Evolutionary conservation across 2,888 invertebrate species (phyloP).

Genomic region (Aleiodes testaceus): DNA sequence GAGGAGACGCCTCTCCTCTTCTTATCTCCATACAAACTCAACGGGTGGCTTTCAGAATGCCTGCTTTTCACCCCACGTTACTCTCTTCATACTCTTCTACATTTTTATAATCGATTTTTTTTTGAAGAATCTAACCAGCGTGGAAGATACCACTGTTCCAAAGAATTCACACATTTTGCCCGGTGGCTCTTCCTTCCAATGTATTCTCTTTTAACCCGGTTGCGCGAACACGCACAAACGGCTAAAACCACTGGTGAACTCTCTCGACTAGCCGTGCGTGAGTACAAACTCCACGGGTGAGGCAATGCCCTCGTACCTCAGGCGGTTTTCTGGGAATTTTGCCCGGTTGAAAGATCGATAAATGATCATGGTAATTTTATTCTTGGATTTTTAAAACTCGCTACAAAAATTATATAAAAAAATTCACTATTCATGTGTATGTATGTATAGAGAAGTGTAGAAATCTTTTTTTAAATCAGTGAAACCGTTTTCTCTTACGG

Average conservation of each 20-base stretch:
- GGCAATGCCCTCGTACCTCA: conserved; percentile 42
- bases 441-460: no score
- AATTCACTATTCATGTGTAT: no score
- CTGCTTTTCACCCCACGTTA: conserved; percentile 33
- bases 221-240: conserved; percentile 17
- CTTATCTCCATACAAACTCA: conserved; percentile 58
- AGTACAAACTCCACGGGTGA: conserved; percentile 35
- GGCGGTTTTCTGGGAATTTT: conserved; percentile 43
- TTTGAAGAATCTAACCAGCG: conserved; percentile 12
- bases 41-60: conserved; percentile 47
- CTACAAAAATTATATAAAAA: no score
- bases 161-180: conserved; percentile 16
- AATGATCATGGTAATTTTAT: conserved; percentile 27
- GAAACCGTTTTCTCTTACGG: no score
- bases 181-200: conserved; percentile 18
- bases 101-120: not conserved
- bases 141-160: conserved; percentile 8
- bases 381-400: not conserved
- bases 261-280: conserved; percentile 41
- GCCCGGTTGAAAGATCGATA: conserved; percentile 38
- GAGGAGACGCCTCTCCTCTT: conserved; percentile 52
- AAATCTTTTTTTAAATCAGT: no score
- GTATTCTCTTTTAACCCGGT: conserved; percentile 33
- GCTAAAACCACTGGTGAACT: not conserved
- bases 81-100: conserved; percentile 12